phyloP scores from a whole-genome alignment of 2,888 invertebrate genomes.

The Dusona sp. region DNA sequence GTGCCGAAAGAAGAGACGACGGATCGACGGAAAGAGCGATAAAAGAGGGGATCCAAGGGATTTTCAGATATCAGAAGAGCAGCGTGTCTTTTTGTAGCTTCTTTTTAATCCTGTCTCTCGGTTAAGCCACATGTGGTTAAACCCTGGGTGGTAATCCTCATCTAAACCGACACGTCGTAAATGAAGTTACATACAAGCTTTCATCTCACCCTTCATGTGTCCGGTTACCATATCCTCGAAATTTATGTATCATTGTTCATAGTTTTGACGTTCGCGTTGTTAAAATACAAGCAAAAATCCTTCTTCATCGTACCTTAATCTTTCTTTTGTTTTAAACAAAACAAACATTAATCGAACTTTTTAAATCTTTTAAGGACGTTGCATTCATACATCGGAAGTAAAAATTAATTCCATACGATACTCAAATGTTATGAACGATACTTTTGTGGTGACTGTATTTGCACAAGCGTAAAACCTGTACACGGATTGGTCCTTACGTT shows the following conservation, averaged over 20 bases:
- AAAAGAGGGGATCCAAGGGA: conserved; percentile 12
- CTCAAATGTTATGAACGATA: too few species aligned
- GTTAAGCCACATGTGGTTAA: neutral
- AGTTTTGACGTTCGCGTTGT: neutral
- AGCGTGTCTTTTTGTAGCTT: neutral
- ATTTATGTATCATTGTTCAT: neutral
- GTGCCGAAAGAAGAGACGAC: conserved; percentile 29
- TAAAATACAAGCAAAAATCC: neutral
- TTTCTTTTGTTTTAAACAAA: neutral
- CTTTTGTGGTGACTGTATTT: too few species aligned
- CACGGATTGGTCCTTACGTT: too few species aligned
- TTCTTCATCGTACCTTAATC: neutral
- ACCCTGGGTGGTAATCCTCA: neutral
- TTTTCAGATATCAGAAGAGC: neutral
- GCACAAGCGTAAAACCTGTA: too few species aligned
- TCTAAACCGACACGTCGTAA: neutral
- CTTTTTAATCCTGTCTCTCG: neutral
- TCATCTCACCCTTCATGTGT: neutral
- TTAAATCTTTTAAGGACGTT: too few species aligned
- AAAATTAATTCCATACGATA: too few species aligned
- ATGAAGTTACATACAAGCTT: neutral
- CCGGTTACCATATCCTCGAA: neutral
- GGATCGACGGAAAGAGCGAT: conserved; percentile 47
- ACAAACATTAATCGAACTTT: neutral
- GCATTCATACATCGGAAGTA: too few species aligned